Evolutionary conservation across 2,888 invertebrate species (phyloP).

Genomic region (Yponomeuta cagnagella): DNA sequence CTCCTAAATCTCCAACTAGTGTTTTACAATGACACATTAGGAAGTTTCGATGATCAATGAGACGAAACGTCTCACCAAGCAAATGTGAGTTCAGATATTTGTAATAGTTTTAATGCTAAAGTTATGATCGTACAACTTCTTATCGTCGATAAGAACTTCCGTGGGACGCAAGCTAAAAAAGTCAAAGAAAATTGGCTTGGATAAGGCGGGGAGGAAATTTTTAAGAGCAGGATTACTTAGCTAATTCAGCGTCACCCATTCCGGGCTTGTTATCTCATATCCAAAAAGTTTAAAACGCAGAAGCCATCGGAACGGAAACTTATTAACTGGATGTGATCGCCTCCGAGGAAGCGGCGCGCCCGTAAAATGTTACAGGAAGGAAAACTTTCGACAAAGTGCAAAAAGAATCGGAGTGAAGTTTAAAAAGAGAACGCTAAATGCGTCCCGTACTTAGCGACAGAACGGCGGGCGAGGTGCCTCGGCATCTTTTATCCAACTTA

Average conservation of each 20-base stretch:
- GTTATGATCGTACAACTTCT: background rate
- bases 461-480: constrained; percentile 1
- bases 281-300: constrained; percentile 74
- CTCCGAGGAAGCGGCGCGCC: constrained; percentile 60
- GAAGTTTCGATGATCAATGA: constrained; percentile 10
- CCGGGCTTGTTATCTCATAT: constrained; percentile 74
- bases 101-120: constrained; percentile 4
- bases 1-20: constrained; percentile 2
- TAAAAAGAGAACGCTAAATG: constrained; percentile 69
- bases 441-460: constrained; percentile 49
- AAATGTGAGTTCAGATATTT: background rate
- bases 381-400: constrained; percentile 66
- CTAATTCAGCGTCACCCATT: constrained; percentile 68
- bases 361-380: constrained; percentile 72
- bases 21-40: constrained; percentile 5
- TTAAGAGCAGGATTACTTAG: constrained; percentile 44
- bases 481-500: constrained; percentile 21
- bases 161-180: background rate
- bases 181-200: background rate
- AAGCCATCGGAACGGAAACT: constrained; percentile 72
- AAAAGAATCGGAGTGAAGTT: constrained; percentile 65
- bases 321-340: constrained; percentile 75
- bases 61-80: background rate
- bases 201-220: background rate
- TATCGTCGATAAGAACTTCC: background rate